These are phyloP conservation scores for Cladorhizidae sp. DNA, from an alignment of 37 sponge, comb jelly and placozoan genomes.

Conservation along the genomic window DNA sequence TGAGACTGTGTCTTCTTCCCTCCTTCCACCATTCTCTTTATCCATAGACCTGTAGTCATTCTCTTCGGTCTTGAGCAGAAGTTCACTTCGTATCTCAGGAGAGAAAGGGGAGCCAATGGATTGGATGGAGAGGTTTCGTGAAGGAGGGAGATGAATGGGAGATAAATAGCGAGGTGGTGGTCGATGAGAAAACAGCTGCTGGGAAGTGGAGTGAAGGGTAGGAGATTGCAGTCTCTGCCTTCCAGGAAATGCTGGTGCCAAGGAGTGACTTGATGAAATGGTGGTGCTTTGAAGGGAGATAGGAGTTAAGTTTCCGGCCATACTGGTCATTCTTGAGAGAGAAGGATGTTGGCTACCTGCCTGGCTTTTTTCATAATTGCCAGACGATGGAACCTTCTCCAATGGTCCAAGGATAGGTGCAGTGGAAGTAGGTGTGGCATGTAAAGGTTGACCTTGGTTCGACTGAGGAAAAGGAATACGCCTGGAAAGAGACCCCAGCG, in stretches of 20 bases:
- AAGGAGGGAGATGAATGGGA: not conserved
- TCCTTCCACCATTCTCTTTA: not conserved
- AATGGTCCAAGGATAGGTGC: not conserved
- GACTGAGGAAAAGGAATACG: not conserved
- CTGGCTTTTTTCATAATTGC: not conserved
- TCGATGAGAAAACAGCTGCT: conserved; percentile 6
- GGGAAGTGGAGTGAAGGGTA: not conserved
- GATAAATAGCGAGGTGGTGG: not conserved
- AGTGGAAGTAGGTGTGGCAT: not conserved
- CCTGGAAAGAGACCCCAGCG: not conserved
- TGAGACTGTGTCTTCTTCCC: not conserved
- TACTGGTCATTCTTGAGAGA: not conserved
- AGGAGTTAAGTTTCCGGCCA: not conserved
- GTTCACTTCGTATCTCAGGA: conserved; percentile 2
- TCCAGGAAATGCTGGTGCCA: no score
- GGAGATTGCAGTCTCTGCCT: not conserved
- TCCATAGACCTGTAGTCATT: not conserved
- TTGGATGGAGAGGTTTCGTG: conserved; percentile 11
- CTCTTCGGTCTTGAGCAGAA: conserved; percentile 12
- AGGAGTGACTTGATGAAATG: no score
- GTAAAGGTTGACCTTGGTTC: not conserved
- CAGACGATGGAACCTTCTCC: not conserved
- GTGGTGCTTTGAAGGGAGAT: not conserved
- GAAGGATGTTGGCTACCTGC: not conserved
- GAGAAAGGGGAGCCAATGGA: conserved; percentile 16